Evolutionary conservation across 2,797 vertebrate genomes (phyloP).

Genomic region (Myotis vivesi): DNA sequence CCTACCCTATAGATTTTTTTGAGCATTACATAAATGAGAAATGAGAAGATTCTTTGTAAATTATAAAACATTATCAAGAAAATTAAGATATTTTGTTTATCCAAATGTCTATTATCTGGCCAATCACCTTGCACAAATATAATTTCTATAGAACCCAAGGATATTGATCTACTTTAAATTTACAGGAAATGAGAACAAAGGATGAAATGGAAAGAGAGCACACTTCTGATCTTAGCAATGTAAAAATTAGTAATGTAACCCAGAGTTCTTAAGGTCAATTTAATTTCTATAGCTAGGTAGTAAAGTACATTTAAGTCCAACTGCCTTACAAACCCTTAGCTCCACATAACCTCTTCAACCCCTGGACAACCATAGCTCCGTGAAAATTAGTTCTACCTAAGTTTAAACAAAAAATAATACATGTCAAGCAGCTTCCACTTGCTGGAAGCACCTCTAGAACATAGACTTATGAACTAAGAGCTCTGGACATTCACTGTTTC

Average conservation of each 20-base stretch:
- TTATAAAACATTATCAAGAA: background rate
- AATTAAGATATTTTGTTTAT: background rate
- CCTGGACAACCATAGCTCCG: background rate
- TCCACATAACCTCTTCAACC: background rate
- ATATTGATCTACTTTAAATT: background rate
- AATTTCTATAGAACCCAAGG: background rate
- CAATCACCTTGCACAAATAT: background rate
- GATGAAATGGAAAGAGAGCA: background rate
- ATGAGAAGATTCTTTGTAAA: background rate
- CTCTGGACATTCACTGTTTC: background rate
- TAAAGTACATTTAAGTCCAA: background rate
- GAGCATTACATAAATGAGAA: background rate
- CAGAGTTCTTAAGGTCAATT: background rate
- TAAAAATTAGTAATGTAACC: background rate
- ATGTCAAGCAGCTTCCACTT: background rate
- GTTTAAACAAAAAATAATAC: background rate
- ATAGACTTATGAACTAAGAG: background rate
- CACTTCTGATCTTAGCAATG: background rate
- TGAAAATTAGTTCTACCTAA: background rate
- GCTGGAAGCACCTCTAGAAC: background rate
- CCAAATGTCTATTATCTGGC: background rate
- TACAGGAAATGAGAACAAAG: background rate
- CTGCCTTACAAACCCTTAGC: background rate
- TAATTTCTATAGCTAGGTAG: background rate
- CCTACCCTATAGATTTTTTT: background rate